A percentile compares a stretch with the other conserved stretches of the same genome.
phyloP scores from a whole-genome alignment of 2,113 vertebrate species.

The Lipophrys pholis region DNA sequence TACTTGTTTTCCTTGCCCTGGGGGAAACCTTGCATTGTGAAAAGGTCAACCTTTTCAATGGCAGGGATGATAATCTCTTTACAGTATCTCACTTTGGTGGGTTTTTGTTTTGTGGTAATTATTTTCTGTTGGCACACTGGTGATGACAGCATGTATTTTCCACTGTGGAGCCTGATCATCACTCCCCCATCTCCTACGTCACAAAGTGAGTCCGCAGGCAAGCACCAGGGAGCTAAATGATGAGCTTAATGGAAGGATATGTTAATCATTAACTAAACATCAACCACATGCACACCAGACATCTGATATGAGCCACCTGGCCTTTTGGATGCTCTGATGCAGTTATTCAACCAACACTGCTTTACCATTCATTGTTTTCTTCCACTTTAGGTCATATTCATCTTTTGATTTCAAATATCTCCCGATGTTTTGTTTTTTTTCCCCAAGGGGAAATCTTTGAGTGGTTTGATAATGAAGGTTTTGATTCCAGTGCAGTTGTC shows the following conservation, averaged over 20 bases:
- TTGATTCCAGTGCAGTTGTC: background rate
- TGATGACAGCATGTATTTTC: constrained; percentile 59
- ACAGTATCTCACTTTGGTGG: constrained; percentile 4
- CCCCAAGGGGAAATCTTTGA: background rate
- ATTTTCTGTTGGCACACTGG: constrained; percentile 59
- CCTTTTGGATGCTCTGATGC: constrained; percentile 43
- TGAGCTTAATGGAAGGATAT: constrained; percentile 67
- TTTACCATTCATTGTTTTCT: constrained; percentile 1
- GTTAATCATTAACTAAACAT: constrained; percentile 79
- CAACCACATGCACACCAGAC: constrained; percentile 52
- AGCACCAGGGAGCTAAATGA: constrained; percentile 45
- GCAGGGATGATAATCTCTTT: constrained; percentile 24
- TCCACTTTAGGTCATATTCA: background rate
- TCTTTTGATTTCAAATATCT: background rate
- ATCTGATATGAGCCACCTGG: constrained; percentile 76
- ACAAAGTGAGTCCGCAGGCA: constrained; percentile 48
- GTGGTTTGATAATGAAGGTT: background rate
- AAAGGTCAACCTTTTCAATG: constrained; percentile 54
- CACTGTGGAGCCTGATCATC: constrained; percentile 64
- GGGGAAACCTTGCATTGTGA: background rate
- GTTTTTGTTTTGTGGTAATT: constrained; percentile 37
- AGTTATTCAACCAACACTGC: constrained; percentile 16
- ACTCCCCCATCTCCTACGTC: constrained; percentile 63
- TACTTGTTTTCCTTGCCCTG: background rate
- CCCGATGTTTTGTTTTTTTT: background rate